These are phyloP conservation scores for Pocillopora damicornis DNA, from an alignment of 64 coral and sea anemone genomes.

Conservation along the genomic window DNA sequence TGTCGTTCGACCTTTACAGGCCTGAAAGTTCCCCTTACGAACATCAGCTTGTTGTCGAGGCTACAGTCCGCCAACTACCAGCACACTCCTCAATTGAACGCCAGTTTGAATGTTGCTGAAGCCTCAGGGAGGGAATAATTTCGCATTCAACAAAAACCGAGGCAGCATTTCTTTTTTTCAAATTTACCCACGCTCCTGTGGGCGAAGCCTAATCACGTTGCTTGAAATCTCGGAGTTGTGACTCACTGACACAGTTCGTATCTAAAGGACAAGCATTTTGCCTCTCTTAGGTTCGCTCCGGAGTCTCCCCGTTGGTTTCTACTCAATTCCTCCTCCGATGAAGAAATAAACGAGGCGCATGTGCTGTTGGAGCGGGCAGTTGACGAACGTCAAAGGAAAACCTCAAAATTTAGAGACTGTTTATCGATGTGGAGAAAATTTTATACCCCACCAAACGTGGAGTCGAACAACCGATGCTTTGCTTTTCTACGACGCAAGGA, in stretches of 20 bases:
- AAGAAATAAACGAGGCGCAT: constrained; percentile 28
- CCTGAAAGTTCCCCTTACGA: too few relatives aligned
- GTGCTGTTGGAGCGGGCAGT: constrained; percentile 38
- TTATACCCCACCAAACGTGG: neutral
- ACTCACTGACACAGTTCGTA: neutral
- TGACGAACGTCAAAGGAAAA: constrained; percentile 1
- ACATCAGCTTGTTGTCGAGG: too few relatives aligned
- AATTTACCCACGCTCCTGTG: too few relatives aligned
- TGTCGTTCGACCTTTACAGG: too few relatives aligned
- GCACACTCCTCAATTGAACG: too few relatives aligned
- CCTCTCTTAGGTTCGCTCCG: constrained; percentile 44
- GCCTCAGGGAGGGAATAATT: too few relatives aligned
- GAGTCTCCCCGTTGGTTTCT: constrained; percentile 78
- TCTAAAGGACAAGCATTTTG: neutral
- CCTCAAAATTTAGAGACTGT: constrained; percentile 22
- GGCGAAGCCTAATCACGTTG: neutral
- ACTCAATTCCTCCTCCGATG: constrained; percentile 27
- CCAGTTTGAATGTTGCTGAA: too few relatives aligned
- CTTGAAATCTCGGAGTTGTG: neutral
- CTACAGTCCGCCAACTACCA: too few relatives aligned
- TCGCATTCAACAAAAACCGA: too few relatives aligned
- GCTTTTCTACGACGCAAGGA: constrained; percentile 32
- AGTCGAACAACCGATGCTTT: constrained; percentile 11
- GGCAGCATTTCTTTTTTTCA: too few relatives aligned
- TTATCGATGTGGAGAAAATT: constrained; percentile 44